Percentiles rank a stretch among this genome's conserved stretches.
Evolutionary conservation across 1,140 invertebrate species (phyloP).

Genomic region (Bombus vancouverensis): DNA sequence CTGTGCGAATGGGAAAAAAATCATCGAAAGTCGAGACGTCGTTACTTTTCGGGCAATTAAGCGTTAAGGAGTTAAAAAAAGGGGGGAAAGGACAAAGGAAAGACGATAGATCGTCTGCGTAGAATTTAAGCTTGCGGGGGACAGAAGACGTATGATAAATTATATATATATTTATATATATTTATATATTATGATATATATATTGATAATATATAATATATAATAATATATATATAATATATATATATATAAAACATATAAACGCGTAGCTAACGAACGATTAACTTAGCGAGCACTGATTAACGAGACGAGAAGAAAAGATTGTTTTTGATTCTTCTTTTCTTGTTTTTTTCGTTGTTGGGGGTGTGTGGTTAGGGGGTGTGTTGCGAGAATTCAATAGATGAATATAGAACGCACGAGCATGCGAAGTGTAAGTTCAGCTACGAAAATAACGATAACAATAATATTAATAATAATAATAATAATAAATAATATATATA

Average conservation of each 20-base stretch:
- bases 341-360: background rate
- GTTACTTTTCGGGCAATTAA: slow-evolving; percentile 5
- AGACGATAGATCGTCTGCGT: background rate
- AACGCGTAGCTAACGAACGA: background rate
- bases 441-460: slow-evolving; percentile 50
- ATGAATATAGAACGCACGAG: slow-evolving; percentile 15
- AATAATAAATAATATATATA: slow-evolving; percentile 46
- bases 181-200: background rate
- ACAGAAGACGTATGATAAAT: slow-evolving; percentile 24
- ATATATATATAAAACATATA: background rate
- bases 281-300: background rate
- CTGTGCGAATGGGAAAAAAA: background rate
- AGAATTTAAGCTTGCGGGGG: slow-evolving; percentile 42
- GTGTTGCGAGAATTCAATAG: background rate
- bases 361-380: background rate
- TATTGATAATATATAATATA: background rate
- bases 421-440: slow-evolving; percentile 41
- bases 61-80: background rate
- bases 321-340: background rate
- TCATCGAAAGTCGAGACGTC: slow-evolving; percentile 7
- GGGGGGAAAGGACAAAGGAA: no score
- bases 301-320: background rate
- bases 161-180: background rate
- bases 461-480: slow-evolving; percentile 37
- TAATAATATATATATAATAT: background rate